These are phyloP conservation scores for Cephus pulcher DNA, from an alignment of 2,888 invertebrate species.

Conservation along the genomic window DNA sequence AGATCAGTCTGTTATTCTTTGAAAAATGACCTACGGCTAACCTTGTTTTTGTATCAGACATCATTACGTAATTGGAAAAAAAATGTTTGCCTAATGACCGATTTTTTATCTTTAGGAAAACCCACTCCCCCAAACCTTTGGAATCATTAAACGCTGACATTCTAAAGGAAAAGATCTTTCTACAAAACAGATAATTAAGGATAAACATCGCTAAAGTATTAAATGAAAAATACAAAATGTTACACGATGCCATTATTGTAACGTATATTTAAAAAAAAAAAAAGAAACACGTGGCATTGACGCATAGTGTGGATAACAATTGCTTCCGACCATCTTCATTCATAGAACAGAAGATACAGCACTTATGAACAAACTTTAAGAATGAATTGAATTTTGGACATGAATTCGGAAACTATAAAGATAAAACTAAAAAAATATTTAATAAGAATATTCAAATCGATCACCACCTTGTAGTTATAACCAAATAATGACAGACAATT, in stretches of 20 bases:
- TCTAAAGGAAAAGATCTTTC: not conserved
- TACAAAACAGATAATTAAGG: not conserved
- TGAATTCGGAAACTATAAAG: not conserved
- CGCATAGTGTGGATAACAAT: not conserved
- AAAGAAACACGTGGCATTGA: not conserved
- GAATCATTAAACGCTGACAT: not conserved
- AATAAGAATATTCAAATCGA: not conserved
- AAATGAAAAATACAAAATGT: not conserved
- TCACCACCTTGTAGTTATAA: not conserved
- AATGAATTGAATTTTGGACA: not conserved
- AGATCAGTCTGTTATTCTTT: conserved; percentile 9
- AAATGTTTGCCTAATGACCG: not conserved
- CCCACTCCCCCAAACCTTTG: not conserved
- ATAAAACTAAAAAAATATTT: not conserved
- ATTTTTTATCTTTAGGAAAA: not conserved
- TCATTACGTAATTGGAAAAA: conserved; percentile 4
- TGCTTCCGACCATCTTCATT: not conserved
- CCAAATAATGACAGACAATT: not conserved
- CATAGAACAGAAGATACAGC: not conserved
- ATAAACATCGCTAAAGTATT: not conserved
- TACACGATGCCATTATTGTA: not conserved
- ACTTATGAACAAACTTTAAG: not conserved
- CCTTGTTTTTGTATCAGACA: not conserved
- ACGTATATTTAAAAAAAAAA: not conserved
- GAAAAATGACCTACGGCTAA: conserved; percentile 29